A percentile compares a stretch with the other conserved stretches of the same genome.
Evolutionary conservation across 1,140 invertebrate genomes (phyloP).

Genomic region (Trachelipus rathkii): DNA sequence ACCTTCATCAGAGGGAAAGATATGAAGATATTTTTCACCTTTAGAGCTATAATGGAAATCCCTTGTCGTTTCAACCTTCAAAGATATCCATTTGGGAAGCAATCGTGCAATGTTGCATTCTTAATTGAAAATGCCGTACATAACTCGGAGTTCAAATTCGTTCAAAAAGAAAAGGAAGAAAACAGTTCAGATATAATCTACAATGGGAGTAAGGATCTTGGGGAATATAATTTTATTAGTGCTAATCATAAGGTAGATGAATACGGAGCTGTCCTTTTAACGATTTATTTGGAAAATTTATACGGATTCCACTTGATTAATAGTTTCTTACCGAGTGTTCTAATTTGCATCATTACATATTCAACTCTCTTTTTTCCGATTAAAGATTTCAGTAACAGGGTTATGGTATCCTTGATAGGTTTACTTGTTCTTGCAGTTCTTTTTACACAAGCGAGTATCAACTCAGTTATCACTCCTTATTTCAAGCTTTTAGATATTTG

Average conservation of each 20-base stretch:
- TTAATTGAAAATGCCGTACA: neutral
- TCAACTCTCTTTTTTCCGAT: neutral
- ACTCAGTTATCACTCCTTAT: too few species aligned
- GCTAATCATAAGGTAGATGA: neutral
- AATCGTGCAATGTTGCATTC: neutral
- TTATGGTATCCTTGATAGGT: neutral
- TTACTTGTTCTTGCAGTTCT: neutral
- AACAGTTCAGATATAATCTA: neutral
- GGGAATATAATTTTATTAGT: neutral
- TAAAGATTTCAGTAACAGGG: neutral
- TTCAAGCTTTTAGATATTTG: too few species aligned
- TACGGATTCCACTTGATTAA: neutral
- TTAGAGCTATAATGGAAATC: neutral
- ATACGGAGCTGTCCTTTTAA: neutral
- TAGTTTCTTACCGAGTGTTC: neutral
- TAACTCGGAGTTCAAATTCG: neutral
- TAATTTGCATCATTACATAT: neutral
- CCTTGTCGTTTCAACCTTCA: neutral
- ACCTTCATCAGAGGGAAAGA: too few species aligned
- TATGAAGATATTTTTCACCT: too few species aligned
- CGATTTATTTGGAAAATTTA: neutral
- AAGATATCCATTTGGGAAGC: slow-evolving; percentile 6
- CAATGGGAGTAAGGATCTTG: neutral
- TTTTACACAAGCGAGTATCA: neutral
- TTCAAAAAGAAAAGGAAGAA: neutral